phyloP scores from a whole-genome alignment of 2,888 invertebrate species.

The Octodonta nipae region DNA sequence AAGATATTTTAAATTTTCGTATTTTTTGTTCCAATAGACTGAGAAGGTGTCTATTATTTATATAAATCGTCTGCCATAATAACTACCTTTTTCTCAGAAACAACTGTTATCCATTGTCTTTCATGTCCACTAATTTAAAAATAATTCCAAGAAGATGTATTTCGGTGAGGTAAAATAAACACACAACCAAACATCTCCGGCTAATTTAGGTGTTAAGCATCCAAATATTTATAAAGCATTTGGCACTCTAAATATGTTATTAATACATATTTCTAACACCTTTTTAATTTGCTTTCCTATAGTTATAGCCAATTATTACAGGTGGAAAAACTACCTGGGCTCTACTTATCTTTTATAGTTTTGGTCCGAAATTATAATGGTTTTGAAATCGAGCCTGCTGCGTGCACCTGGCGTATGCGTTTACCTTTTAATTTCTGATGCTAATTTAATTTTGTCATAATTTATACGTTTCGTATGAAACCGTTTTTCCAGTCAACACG shows the following conservation, averaged over 20 bases:
- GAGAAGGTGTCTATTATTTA: too few species aligned
- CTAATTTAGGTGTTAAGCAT: slow-evolving; percentile 16
- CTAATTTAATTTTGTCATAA: slow-evolving; percentile 18
- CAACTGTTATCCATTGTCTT: not conserved
- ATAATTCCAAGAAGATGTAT: slow-evolving; percentile 12
- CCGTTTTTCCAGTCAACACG: slow-evolving; percentile 14
- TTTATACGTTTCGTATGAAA: slow-evolving; percentile 16
- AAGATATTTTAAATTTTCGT: too few species aligned
- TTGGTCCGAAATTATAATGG: slow-evolving; percentile 16
- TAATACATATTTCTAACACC: slow-evolving; percentile 21
- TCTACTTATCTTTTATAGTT: slow-evolving; percentile 17
- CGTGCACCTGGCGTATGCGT: slow-evolving; percentile 16
- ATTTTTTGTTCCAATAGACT: too few species aligned
- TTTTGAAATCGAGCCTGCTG: slow-evolving; percentile 17
- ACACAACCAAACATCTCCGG: slow-evolving; percentile 5
- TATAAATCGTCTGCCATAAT: too few species aligned
- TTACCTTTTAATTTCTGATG: slow-evolving; percentile 18
- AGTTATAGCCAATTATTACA: slow-evolving; percentile 19
- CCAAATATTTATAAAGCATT: slow-evolving; percentile 23
- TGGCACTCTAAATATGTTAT: slow-evolving; percentile 20
- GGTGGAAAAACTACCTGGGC: slow-evolving; percentile 21
- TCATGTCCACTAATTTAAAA: slow-evolving; percentile 12
- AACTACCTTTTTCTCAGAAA: too few species aligned
- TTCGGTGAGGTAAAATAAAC: slow-evolving; percentile 9
- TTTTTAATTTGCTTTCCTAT: slow-evolving; percentile 20